Evolutionary conservation across 2,113 vertebrate genomes (phyloP), one percentile per base, ranked within the genome.

Genomic region (Balaenoptera acutorostrata): DNA sequence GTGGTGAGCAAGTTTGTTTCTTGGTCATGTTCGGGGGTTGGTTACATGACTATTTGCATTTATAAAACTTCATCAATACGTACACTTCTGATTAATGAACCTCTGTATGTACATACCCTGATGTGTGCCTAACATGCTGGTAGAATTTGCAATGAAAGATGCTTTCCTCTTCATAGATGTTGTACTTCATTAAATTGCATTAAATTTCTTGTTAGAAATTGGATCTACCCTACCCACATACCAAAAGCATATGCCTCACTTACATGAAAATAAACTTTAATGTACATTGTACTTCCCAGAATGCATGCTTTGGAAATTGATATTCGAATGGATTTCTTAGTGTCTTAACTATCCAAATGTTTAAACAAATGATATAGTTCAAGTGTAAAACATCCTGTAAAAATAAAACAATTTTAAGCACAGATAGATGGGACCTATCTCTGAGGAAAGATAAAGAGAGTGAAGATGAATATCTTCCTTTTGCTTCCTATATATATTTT

Each of bases 361-460:
- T 91, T 83, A 66, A 57, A 87, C 12, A 75, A 78, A 83, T 88
- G 63, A 80, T 57, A 33, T 8, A 84, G 36, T 83, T 64, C 13
- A 55, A 91, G n/a, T 25, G 39, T 55, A 77, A 27, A 87, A 13
- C 23, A 83, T 86, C 46, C 21, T 4, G 29, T 27, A 82, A 31
- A 93, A 82, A 84, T 69, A 85, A 95, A 80, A 93, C 29, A 21
- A 66, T 8, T 44, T 88, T 66, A 93, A 90, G 7, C 27, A 33
- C 8, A 44, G 71, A 88, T 61, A 71, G 75, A 87, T 91, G 49
- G 8, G 21, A 75, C 0, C 23, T 49, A 39, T 91, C 23, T 89
- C 52, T 63, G 29, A 59, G 41, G 41, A 82, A 91, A 95, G 33
- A 86, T 89, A 57, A 75, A 71, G 36, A 80, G 6, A 69, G 31